phyloP scores from a whole-genome alignment of 2,797 vertebrate species.

The Clamator glandarius region DNA sequence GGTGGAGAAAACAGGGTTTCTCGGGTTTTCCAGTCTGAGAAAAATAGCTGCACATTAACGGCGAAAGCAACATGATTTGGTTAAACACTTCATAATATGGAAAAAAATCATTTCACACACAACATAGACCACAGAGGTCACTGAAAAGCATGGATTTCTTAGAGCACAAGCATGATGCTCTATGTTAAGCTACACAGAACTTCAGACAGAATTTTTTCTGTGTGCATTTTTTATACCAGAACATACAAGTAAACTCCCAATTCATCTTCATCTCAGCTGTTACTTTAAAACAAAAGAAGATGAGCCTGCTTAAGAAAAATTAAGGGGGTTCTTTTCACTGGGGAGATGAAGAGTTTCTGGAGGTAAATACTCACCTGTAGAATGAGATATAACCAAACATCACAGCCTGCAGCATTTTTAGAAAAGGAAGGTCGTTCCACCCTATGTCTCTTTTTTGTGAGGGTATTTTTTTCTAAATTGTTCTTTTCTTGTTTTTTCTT shows the following conservation, averaged over 20 bases:
- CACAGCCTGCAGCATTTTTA: neutral
- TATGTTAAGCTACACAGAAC: neutral
- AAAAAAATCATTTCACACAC: neutral
- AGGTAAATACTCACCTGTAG: neutral
- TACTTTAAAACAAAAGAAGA: neutral
- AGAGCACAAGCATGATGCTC: neutral
- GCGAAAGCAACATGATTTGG: neutral
- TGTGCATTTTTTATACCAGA: neutral
- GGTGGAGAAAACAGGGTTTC: neutral
- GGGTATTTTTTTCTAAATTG: neutral
- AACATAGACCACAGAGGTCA: neutral
- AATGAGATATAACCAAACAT: neutral
- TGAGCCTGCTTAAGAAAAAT: neutral
- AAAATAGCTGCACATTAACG: neutral
- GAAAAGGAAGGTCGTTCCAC: neutral
- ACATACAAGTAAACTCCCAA: neutral
- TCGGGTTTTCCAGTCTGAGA: neutral
- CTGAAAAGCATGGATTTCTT: neutral
- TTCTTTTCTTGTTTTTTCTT: no score
- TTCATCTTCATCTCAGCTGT: neutral
- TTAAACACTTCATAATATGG: neutral
- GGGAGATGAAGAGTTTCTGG: neutral
- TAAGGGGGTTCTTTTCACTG: neutral
- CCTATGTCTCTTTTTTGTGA: neutral
- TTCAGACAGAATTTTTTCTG: neutral